Evolutionary conservation across 2,113 vertebrate genomes (phyloP).

Genomic region (Lota lota): DNA sequence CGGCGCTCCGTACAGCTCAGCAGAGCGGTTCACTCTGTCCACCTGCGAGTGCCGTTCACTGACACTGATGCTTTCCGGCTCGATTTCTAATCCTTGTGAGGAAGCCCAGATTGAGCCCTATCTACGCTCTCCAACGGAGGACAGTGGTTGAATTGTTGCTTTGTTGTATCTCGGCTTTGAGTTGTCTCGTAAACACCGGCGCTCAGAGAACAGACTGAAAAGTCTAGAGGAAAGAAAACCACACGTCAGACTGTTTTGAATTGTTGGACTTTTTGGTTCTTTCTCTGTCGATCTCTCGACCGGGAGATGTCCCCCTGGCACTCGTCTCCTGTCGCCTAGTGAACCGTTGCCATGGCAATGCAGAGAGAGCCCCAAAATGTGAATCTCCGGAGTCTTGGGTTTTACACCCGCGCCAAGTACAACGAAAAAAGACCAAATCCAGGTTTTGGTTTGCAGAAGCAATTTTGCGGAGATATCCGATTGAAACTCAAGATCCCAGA

Average conservation of each 20-base stretch:
- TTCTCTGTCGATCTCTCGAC: too few species aligned
- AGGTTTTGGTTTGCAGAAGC: conserved; percentile 63
- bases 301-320: too few species aligned
- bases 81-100: conserved; percentile 62
- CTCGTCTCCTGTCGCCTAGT: conserved; percentile 38
- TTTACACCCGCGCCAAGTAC: not conserved
- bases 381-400: conserved; percentile 36
- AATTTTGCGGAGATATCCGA: conserved; percentile 68
- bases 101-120: conserved; percentile 10
- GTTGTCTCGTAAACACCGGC: too few species aligned
- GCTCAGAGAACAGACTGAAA: too few species aligned
- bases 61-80: conserved; percentile 50
- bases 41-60: conserved; percentile 72
- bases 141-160: too few species aligned
- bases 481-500: conserved; percentile 66
- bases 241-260: too few species aligned
- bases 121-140: too few species aligned
- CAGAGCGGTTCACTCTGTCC: conserved; percentile 60
- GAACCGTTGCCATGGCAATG: conserved; percentile 41
- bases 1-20: conserved; percentile 65
- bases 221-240: too few species aligned
- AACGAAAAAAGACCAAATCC: conserved; percentile 25
- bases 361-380: conserved; percentile 41
- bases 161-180: too few species aligned
- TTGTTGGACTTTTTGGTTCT: too few species aligned